phyloP scores from a whole-genome alignment of 2,888 invertebrate species.

The Bimastos eiseni region DNA sequence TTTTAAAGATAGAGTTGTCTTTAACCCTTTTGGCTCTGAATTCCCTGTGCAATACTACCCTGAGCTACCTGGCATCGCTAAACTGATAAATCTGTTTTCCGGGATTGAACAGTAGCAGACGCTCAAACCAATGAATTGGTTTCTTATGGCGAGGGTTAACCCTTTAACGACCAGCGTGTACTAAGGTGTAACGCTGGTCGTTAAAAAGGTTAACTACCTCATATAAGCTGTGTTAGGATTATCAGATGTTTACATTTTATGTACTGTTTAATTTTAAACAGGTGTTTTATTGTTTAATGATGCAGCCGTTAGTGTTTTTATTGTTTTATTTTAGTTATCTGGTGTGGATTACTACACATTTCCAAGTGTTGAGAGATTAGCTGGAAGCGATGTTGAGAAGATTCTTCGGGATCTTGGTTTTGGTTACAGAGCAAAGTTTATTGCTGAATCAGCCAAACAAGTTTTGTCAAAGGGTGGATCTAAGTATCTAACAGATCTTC shows the following conservation, averaged over 20 bases:
- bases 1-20: not conserved
- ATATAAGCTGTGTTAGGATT: not conserved
- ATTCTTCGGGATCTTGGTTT: conserved; percentile 68
- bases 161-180: too few relatives aligned
- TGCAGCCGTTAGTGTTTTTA: too few relatives aligned
- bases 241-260: not conserved
- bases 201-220: too few relatives aligned
- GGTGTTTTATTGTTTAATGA: not conserved
- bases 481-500: conserved; percentile 74
- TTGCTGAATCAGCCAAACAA: conserved; percentile 53
- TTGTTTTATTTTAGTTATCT: conserved; percentile 62
- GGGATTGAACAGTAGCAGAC: too few relatives aligned
- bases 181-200: too few relatives aligned
- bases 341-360: conserved; percentile 75
- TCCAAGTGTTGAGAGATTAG: conserved; percentile 67
- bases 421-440: conserved; percentile 55
- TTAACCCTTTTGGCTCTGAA: too few relatives aligned
- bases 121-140: too few relatives aligned
- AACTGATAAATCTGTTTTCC: too few relatives aligned
- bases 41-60: too few relatives aligned
- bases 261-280: not conserved
- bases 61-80: too few relatives aligned
- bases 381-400: conserved; percentile 70
- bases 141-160: too few relatives aligned
- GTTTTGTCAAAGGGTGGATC: conserved; percentile 62